Base-by-base conservation (phyloP, 2,888 invertebrate species). In the Neuroscelio doddi region DNA sequence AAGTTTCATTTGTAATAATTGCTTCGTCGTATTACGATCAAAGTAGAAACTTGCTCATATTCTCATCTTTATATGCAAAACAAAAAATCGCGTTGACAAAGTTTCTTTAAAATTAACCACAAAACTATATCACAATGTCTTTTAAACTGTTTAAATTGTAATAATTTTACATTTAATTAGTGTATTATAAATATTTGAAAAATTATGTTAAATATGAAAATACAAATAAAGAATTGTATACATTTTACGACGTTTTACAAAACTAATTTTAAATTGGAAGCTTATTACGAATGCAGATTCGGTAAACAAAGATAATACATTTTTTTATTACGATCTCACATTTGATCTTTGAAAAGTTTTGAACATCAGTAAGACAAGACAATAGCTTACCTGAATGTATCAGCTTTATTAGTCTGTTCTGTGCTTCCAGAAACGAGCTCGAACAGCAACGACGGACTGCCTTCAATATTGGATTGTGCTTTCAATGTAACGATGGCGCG, bases 331-430 rank as follows among this genome's bases (percentile, higher is more conserved):
- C n/a, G n/a, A n/a, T n/a, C n/a, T n/a, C n/a, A n/a, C n/a, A n/a
- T n/a, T n/a, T n/a, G n/a, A n/a, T n/a, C n/a, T n/a, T n/a, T n/a
- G n/a, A n/a, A n/a, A 21, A 12, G 12, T 15, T n/a, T 46, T 24
- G 14, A 38, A 38, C 4, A 14, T 15, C 14, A 3, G 36, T 10
- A 16, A 47, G 36, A 15, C 39, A n/a, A n/a, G n/a, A n/a, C n/a
- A n/a, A n/a, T n/a, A 29, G 14, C 36, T 15, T 74, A 81, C 81
- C 81, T 77, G 51, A 83, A 83, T 0, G 93, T 93, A 74, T 91
- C 92, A 79, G 89, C 90, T 81, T 92, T 92, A 79, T 95, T 95
- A 0, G 95, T 94, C 84, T 94, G 94, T 74, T 92, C 92, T 0
- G 94, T 94, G 77, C 93, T 90, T 0, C 95, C 95, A 71, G 90